Conservation (phyloP, 2,888 invertebrate species). For the Caenorhabditis parvicauda region DNA sequence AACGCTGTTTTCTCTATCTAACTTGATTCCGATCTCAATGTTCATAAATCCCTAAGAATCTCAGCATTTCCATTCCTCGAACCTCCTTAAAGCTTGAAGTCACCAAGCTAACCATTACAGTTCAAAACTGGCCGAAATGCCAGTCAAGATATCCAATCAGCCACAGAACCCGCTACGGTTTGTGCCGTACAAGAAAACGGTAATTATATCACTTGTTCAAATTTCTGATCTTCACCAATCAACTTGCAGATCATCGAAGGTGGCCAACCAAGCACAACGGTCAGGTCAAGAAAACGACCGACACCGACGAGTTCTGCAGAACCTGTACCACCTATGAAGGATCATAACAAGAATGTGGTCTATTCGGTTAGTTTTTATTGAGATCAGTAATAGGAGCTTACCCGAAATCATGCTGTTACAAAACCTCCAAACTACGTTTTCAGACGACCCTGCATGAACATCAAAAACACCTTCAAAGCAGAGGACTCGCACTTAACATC, state of each 20-base stretch:
- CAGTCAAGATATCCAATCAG: no score
- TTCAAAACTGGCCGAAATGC: no score
- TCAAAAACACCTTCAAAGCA: slow-evolving; percentile 19
- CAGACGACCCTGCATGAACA: slow-evolving; percentile 47
- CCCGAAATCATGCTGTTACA: background rate
- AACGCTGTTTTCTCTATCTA: no score
- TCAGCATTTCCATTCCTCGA: no score
- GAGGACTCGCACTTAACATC: slow-evolving; percentile 24
- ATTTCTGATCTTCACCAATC: background rate
- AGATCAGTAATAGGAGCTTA: slow-evolving; percentile 10
- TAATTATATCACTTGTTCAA: background rate
- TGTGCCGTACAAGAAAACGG: no score
- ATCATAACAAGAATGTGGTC: slow-evolving; percentile 47
- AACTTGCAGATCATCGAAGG: slow-evolving; percentile 27
- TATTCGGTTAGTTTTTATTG: slow-evolving; percentile 34
- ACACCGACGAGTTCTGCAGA: slow-evolving; percentile 24
- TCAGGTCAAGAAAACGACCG: slow-evolving; percentile 14
- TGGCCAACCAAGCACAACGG: slow-evolving; percentile 3
- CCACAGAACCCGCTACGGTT: no score
- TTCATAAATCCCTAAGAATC: no score
- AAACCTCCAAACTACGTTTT: slow-evolving; percentile 12
- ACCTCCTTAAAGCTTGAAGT: no score
- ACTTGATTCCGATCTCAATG: no score
- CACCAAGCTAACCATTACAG: no score
- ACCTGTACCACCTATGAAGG: slow-evolving; percentile 21